Evolutionary conservation across 1,140 invertebrate species (phyloP).

Genomic region (Cyclargus thomasi): DNA sequence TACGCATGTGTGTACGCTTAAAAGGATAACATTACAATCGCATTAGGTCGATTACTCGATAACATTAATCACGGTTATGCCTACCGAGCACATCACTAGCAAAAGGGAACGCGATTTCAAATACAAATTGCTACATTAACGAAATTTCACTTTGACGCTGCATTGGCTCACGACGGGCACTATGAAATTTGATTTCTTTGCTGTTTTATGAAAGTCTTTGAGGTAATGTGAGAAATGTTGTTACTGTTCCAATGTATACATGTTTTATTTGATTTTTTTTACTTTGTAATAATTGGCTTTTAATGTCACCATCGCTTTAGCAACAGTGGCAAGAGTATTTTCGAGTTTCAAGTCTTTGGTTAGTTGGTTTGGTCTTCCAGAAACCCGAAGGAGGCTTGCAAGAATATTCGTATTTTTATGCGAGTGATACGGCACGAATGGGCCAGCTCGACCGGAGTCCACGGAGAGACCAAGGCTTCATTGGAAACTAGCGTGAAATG

Average conservation of each 20-base stretch:
- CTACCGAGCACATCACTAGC: slow-evolving; percentile 12
- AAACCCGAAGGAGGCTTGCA: too few relatives aligned
- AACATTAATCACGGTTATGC: not conserved
- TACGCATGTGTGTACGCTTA: not conserved
- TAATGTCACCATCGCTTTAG: not conserved
- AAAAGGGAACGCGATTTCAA: slow-evolving; percentile 29
- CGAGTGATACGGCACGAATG: too few relatives aligned
- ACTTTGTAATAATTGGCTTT: not conserved
- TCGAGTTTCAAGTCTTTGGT: too few relatives aligned
- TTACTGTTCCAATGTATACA: not conserved
- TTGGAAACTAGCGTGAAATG: too few relatives aligned
- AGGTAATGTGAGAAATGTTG: slow-evolving; percentile 3
- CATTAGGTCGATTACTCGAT: not conserved
- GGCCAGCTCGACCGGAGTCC: too few relatives aligned
- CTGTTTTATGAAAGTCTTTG: slow-evolving; percentile 16
- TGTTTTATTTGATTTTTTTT: not conserved
- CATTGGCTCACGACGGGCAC: slow-evolving; percentile 19
- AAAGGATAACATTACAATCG: not conserved
- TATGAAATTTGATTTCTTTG: slow-evolving; percentile 19
- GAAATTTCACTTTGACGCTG: slow-evolving; percentile 29
- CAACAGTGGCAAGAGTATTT: too few relatives aligned
- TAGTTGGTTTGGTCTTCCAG: too few relatives aligned
- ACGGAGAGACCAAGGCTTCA: too few relatives aligned
- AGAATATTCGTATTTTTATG: too few relatives aligned
- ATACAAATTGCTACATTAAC: slow-evolving; percentile 32